These are phyloP conservation scores for Patella depressa DNA, from an alignment of 2,888 invertebrate genomes.

Conservation along the genomic window DNA sequence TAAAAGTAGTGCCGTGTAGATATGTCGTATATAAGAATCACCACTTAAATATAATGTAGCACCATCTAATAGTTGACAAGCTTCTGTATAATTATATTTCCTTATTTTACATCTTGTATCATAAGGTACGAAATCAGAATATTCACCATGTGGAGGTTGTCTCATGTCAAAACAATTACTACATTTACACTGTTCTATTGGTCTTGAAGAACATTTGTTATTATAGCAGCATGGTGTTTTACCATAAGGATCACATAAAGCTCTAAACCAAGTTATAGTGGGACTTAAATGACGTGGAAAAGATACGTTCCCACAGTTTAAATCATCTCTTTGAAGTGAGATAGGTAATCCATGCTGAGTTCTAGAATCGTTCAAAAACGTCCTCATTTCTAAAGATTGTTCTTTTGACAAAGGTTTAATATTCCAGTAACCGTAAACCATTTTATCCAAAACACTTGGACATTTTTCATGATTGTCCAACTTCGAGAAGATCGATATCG, in stretches of 20 bases:
- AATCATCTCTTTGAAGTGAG: neutral
- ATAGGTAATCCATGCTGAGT: neutral
- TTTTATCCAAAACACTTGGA: neutral
- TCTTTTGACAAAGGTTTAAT: neutral
- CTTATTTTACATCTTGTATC: neutral
- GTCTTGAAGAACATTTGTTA: neutral
- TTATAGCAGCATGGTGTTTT: neutral
- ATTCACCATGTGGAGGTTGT: neutral
- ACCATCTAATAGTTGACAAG: neutral
- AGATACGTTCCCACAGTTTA: constrained; percentile 1
- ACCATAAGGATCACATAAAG: neutral
- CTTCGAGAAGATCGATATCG: too few species aligned
- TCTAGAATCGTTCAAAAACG: neutral
- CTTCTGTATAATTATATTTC: neutral
- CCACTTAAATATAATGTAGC: neutral
- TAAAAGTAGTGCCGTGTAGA: neutral
- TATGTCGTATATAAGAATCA: neutral
- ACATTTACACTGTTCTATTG: neutral
- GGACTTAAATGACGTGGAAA: neutral
- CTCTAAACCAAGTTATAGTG: neutral
- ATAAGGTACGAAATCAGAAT: neutral
- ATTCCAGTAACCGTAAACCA: neutral
- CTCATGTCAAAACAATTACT: constrained; percentile 1
- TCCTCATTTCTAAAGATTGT: neutral
- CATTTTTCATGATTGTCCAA: neutral